Evolutionary conservation across 2,888 invertebrate species (phyloP), one percentile per base, ranked within the genome.

Genomic region (Tromatobia lineatoria): DNA sequence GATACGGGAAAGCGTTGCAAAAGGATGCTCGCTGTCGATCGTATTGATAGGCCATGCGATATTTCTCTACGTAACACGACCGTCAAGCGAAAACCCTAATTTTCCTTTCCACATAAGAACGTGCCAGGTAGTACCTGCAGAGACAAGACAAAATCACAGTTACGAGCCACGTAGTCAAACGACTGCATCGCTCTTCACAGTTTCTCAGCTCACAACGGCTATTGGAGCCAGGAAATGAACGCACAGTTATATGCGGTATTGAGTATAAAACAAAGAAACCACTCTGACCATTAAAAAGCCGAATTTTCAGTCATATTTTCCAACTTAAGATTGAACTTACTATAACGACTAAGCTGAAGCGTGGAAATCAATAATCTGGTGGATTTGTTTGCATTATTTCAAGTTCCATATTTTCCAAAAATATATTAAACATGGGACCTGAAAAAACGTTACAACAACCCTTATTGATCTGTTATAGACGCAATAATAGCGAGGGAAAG

Each of bases 1-100:
- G 97, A 95, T 97, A 11, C 93, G 97, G 85, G 97, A 97, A 91
- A 97, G 97, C 88, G 95, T 97, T 0, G 96, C 96, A 8, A 93
- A 92, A 79, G 92, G 90, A 73, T 90, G 88, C 75, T 92, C 89
- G 3, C 83, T 93, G 20, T 91, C 89, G 89, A 91, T 91, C 23
- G 84, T 92, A 74, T 89, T 92, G 81, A 78, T 92, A 78, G 92
- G 93, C 34, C 93, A 93, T 25, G 77, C 89, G 71, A 85, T 89
- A 77, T 93, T 93, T 87, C 87, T 93, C 11, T 91, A 90, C 61
- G 88, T 93, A n/a, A 93, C 91, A 29, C 80, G 92, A 71, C 92
- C 92, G 42, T 88, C 91, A 47, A 85, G 88, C 74, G 89, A 90
- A 34, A 93, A 93, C 70, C 87, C 76, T 38, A 91, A 89, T 86